Conservation (phyloP, 2,113 vertebrate genomes). For the Pungitius pungitius region DNA sequence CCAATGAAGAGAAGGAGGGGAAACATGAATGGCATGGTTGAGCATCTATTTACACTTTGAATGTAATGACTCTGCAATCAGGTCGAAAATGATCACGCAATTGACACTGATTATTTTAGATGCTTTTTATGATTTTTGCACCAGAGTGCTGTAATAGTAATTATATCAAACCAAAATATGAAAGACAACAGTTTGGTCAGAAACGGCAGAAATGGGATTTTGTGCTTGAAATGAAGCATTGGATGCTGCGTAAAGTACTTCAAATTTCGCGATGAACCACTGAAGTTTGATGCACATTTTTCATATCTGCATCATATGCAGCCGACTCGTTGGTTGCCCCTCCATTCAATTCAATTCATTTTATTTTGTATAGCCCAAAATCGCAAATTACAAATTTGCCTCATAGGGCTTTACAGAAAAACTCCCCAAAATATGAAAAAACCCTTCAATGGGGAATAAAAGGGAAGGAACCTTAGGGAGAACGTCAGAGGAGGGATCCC, state of each 20-base stretch:
- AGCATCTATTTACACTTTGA: slow-evolving; percentile 1
- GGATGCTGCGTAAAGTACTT: background rate
- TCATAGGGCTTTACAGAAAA: too few relatives aligned
- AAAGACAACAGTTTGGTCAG: background rate
- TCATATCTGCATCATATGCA: slow-evolving; percentile 11
- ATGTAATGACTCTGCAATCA: slow-evolving; percentile 6
- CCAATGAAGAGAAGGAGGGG: background rate
- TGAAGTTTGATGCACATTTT: background rate
- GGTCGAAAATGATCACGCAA: background rate
- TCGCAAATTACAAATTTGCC: too few relatives aligned
- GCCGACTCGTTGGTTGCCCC: background rate
- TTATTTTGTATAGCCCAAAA: too few relatives aligned
- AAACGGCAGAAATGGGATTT: too few relatives aligned
- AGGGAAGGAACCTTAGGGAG: too few relatives aligned
- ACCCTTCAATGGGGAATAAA: too few relatives aligned
- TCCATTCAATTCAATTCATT: too few relatives aligned
- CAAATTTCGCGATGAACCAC: background rate
- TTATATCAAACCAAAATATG: background rate
- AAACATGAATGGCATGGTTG: background rate
- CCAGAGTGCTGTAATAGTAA: background rate
- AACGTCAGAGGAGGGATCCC: too few relatives aligned
- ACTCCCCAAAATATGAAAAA: too few relatives aligned
- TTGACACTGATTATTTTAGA: background rate
- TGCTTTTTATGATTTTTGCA: background rate
- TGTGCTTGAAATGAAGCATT: background rate